These are phyloP conservation scores for Teleiodes luculella DNA, from an alignment of 2,888 invertebrate genomes.

Conservation along the genomic window DNA sequence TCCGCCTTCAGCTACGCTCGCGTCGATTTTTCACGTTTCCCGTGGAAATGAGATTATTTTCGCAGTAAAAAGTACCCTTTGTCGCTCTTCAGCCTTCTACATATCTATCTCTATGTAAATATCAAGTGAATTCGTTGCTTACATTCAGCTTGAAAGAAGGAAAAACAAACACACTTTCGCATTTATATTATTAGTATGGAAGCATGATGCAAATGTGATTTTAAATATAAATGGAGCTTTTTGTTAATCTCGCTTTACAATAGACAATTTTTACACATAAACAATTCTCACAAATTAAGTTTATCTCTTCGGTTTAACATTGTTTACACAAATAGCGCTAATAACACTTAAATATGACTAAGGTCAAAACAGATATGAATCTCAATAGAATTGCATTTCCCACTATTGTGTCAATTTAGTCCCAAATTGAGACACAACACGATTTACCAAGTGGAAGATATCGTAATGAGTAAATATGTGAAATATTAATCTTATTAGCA, in stretches of 20 bases:
- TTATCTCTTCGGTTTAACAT: conserved; percentile 50
- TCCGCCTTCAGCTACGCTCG: no score
- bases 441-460: neutral
- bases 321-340: conserved; percentile 57
- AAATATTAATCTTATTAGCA: no score
- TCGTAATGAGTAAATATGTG: no score
- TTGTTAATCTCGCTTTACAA: neutral
- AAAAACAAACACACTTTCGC: no score
- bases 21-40: no score
- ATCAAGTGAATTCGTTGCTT: no score
- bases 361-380: conserved; percentile 52
- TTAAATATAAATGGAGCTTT: conserved; percentile 13
- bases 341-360: conserved; percentile 46
- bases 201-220: conserved; percentile 16
- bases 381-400: conserved; percentile 58
- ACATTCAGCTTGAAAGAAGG: no score
- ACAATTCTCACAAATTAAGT: conserved; percentile 19
- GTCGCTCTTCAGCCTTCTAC: no score
- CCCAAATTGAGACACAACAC: neutral
- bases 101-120: no score
- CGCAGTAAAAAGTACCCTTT: no score
- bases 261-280: neutral
- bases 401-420: conserved; percentile 57
- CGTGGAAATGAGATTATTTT: no score
- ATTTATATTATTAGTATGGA: no score